A percentile compares a stretch with the other conserved stretches of the same genome.
These are phyloP conservation scores for Nephrotoma flavescens DNA, from an alignment of 2,888 invertebrate species.

Conservation along the genomic window DNA sequence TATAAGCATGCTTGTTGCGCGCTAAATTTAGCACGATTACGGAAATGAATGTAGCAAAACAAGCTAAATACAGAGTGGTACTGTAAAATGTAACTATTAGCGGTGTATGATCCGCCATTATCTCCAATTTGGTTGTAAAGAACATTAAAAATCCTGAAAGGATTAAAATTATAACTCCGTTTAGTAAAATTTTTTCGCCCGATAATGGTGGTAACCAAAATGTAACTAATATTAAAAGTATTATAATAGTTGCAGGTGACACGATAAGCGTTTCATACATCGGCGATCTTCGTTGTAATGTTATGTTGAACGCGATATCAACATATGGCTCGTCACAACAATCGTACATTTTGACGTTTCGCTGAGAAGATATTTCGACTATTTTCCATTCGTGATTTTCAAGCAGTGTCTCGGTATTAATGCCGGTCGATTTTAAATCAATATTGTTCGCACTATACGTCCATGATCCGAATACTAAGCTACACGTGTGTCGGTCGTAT, in stretches of 20 bases:
- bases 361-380: conserved; percentile 26
- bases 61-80: conserved; percentile 34
- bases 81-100: conserved; percentile 42
- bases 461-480: conserved; percentile 59
- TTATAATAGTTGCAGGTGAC: conserved; percentile 46
- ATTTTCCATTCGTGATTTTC: conserved; percentile 33
- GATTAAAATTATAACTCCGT: conserved; percentile 41
- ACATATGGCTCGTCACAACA: conserved; percentile 43
- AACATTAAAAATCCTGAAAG: conserved; percentile 47
- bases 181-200: conserved; percentile 47
- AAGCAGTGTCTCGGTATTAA: conserved; percentile 16
- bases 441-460: conserved; percentile 46
- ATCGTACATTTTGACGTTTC: conserved; percentile 27
- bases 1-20: conserved; percentile 28
- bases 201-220: conserved; percentile 53
- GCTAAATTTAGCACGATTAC: conserved; percentile 39
- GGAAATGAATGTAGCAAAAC: conserved; percentile 37
- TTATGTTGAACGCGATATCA: conserved; percentile 35
- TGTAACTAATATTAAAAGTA: conserved; percentile 40
- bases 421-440: conserved; percentile 22
- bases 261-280: conserved; percentile 45
- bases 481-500: conserved; percentile 51
- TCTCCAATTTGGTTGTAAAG: conserved; percentile 39
- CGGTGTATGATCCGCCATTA: conserved; percentile 33
- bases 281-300: conserved; percentile 38